These are phyloP conservation scores for Drosophila santomea DNA, from an alignment of 1,140 invertebrate species.

Conservation along the genomic window DNA sequence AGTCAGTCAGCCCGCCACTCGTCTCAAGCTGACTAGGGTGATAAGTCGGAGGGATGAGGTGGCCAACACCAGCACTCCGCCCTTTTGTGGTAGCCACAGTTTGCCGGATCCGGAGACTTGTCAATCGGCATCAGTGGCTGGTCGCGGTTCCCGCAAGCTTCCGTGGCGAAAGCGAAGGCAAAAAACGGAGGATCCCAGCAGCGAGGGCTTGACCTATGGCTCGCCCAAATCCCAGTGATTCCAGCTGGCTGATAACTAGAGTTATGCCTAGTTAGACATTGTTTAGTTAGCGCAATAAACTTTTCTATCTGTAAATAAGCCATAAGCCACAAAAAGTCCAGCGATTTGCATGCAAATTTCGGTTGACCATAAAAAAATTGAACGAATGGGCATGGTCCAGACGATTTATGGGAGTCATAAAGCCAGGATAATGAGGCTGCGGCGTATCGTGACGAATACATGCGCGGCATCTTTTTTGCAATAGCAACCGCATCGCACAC, in stretches of 20 bases:
- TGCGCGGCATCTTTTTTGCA: neutral
- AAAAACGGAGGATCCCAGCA: constrained; percentile 36
- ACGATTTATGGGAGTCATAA: constrained; percentile 73
- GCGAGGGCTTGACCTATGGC: constrained; percentile 41
- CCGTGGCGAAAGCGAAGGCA: constrained; percentile 68
- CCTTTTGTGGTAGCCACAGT: constrained; percentile 56
- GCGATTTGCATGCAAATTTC: constrained; percentile 61
- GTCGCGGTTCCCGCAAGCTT: constrained; percentile 47
- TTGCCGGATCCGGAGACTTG: constrained; percentile 56
- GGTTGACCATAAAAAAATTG: constrained; percentile 53
- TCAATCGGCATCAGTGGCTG: neutral
- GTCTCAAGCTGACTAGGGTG: constrained; percentile 72
- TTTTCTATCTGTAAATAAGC: constrained; percentile 49
- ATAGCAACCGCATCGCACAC: constrained; percentile 29
- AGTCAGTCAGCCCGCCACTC: constrained; percentile 40
- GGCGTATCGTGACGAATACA: constrained; percentile 59
- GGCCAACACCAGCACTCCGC: neutral
- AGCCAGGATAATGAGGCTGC: constrained; percentile 53
- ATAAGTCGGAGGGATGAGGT: constrained; percentile 74
- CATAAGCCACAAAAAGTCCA: constrained; percentile 19
- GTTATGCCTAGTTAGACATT: constrained; percentile 39
- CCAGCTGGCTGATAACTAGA: constrained; percentile 9
- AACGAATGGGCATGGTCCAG: constrained; percentile 47
- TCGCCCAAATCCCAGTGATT: constrained; percentile 74
- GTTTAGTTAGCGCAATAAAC: constrained; percentile 59